Evolutionary conservation across 2,113 vertebrate species (phyloP), one percentile per base, ranked within the genome.

Genomic region (Erinaceus europaeus): DNA sequence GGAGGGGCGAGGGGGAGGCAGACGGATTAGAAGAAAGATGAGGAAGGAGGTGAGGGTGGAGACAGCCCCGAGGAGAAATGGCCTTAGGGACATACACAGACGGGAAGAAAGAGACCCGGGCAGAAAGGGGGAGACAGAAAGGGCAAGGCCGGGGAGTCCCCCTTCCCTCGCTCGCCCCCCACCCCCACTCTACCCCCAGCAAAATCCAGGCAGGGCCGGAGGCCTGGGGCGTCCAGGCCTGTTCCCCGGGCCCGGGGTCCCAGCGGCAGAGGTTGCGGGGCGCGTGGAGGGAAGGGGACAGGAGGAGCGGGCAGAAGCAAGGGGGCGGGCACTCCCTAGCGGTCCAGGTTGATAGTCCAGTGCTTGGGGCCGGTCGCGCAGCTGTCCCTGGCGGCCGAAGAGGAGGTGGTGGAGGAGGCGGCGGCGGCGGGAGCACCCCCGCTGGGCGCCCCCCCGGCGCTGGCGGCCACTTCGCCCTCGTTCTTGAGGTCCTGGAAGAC

Each of bases 401-500:
- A 36, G 46, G 83, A 20, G 61, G 68, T 12, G 32, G 93, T 67
- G 21, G 83, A 76, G 91, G 53, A n/a, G 93, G 93, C 46, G 53
- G 53, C 53, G 18, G 18, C 53, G 20, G 53, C 53, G 53, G 55
- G 40, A 25, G 93, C 81, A 25, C 84, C 81, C 62, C 87, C 95
- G 71, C 67, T 67, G 52, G 92, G 55, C 23, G 93, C 92, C 55
- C 94, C 95, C 92, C 93, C 95, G 69, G 80, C 79, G 85, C 74
- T 46, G 15, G 94, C 95, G 73, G 92, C 95, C 59, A 91, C 93
- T 68, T 98, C 98, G 53, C 98, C 98, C 84, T 99, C 98, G 92
- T 98, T 98, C 96, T 99, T 99, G 92, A 99, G 98, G 96, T 99
- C 99, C 95, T 99, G 98, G 95, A 99, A 99, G 94, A 99, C 98